phyloP scores from a whole-genome alignment of 2,888 invertebrate species.

The Biston betularia region DNA sequence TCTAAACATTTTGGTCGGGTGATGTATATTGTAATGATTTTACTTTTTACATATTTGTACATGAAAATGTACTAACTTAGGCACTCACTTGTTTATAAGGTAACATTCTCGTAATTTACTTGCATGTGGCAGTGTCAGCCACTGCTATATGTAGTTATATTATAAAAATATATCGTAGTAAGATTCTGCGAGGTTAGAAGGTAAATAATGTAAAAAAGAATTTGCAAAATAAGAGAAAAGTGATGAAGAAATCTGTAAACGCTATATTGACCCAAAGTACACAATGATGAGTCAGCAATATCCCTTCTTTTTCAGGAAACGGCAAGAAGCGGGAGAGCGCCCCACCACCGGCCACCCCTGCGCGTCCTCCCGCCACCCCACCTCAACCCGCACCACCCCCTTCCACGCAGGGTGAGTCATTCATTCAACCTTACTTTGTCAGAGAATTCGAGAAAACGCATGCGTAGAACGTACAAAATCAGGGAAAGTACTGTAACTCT shows the following conservation, averaged over 20 bases:
- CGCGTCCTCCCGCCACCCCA: constrained; percentile 68
- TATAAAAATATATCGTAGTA: too few species aligned
- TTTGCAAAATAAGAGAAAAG: neutral
- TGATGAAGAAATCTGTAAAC: neutral
- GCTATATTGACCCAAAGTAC: constrained; percentile 16
- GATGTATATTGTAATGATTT: too few species aligned
- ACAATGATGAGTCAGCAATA: constrained; percentile 37
- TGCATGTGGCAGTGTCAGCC: too few species aligned
- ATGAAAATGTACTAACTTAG: too few species aligned
- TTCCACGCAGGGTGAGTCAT: constrained; percentile 74
- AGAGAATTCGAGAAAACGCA: constrained; percentile 5
- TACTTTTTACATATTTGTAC: too few species aligned
- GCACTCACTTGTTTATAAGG: too few species aligned
- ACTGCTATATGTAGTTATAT: too few species aligned
- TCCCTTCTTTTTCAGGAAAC: constrained; percentile 74
- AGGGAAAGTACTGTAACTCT: too few species aligned
- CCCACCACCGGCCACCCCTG: constrained; percentile 69
- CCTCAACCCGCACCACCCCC: constrained; percentile 72
- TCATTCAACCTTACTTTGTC: constrained; percentile 30
- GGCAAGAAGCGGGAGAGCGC: constrained; percentile 83
- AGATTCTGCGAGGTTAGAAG: too few species aligned
- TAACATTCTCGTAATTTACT: too few species aligned
- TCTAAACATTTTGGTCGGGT: too few species aligned
- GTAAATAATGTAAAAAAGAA: neutral
- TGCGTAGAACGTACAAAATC: neutral